Percentiles rank a stretch among this genome's conserved stretches.
phyloP scores from a whole-genome alignment of 2,113 vertebrate species.

The Eidolon helvum region DNA sequence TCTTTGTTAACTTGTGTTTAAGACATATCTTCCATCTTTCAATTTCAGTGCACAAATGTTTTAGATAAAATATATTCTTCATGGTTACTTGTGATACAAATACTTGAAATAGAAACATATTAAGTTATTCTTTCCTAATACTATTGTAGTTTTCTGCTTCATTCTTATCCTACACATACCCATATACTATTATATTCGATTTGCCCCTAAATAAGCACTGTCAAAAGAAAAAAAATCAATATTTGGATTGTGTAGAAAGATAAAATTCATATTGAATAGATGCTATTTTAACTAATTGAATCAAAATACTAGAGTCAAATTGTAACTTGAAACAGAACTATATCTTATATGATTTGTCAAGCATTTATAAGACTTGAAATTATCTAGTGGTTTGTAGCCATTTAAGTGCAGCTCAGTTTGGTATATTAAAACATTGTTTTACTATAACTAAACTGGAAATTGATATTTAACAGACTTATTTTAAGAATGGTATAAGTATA shows the following conservation, averaged over 20 bases:
- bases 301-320: not conserved
- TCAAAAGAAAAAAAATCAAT: constrained; percentile 8
- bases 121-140: not conserved
- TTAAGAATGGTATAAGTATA: not conserved
- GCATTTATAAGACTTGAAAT: not conserved
- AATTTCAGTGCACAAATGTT: not conserved
- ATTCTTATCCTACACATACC: not conserved
- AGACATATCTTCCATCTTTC: not conserved
- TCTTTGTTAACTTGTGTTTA: not conserved
- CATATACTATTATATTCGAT: not conserved
- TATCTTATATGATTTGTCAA: not conserved
- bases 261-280: not conserved
- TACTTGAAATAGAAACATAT: not conserved
- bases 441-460: not conserved
- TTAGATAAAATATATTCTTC: not conserved
- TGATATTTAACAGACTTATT: not conserved
- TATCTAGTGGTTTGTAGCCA: not conserved
- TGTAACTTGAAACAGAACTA: not conserved
- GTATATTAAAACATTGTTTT: not conserved
- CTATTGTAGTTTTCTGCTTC: not conserved
- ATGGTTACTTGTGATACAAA: not conserved
- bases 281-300: not conserved
- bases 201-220: not conserved
- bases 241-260: constrained; percentile 12
- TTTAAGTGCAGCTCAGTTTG: not conserved